A percentile compares a stretch with the other conserved stretches of the same genome.
Evolutionary conservation across 2,888 invertebrate genomes (phyloP).

Genomic region (Thelaira solivaga): DNA sequence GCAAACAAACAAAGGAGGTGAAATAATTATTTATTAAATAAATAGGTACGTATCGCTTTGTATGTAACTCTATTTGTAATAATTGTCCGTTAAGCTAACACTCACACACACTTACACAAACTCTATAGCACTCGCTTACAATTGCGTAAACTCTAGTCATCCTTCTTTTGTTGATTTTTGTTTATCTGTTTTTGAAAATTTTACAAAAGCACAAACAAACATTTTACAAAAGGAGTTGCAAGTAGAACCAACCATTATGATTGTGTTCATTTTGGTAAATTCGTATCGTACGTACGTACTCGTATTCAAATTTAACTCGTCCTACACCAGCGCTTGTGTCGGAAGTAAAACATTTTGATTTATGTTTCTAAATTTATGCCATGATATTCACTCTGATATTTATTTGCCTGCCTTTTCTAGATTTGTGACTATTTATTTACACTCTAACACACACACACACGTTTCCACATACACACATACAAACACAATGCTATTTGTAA

Average conservation of each 20-base stretch:
- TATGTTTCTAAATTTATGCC: slow-evolving; percentile 75
- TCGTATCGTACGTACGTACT: slow-evolving; percentile 44
- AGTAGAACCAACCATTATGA: slow-evolving; percentile 8
- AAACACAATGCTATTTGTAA: not conserved
- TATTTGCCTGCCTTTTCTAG: slow-evolving; percentile 38
- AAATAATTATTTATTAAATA: slow-evolving; percentile 39
- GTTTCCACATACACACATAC: not conserved
- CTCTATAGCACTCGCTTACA: slow-evolving; percentile 18
- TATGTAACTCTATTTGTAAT: not conserved
- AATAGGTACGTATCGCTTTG: slow-evolving; percentile 30
- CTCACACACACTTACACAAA: not conserved
- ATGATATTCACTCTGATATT: slow-evolving; percentile 62
- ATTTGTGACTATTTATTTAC: not conserved
- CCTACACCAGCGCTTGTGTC: slow-evolving; percentile 66
- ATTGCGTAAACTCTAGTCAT: slow-evolving; percentile 41
- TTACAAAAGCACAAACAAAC: slow-evolving; percentile 6
- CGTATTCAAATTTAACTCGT: slow-evolving; percentile 65
- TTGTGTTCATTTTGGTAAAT: slow-evolving; percentile 50
- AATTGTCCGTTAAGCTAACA: not conserved
- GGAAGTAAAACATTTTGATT: slow-evolving; percentile 77
- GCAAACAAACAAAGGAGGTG: not conserved
- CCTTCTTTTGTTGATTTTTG: slow-evolving; percentile 27
- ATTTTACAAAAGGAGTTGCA: not conserved
- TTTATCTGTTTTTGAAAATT: slow-evolving; percentile 38
- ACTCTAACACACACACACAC: not conserved